Conservation (phyloP, 2,797 vertebrate species). For the Brachymystax lenok region DNA sequence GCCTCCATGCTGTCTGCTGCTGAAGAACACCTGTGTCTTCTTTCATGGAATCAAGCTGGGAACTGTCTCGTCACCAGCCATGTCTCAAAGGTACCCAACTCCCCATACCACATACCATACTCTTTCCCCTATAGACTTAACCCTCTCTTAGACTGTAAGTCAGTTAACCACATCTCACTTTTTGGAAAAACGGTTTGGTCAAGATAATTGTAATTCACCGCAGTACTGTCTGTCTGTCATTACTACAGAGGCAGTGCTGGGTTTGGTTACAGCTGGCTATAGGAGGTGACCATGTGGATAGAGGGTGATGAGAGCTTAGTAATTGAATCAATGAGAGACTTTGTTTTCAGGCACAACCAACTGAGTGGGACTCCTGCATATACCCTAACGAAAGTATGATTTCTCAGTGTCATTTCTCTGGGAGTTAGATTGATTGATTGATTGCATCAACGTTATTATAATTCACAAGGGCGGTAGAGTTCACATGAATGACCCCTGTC, state of each 20-base stretch:
- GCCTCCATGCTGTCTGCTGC: neutral
- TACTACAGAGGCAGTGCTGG: no score
- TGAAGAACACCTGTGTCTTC: constrained; percentile 2
- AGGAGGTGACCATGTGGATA: neutral
- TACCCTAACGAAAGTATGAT: no score
- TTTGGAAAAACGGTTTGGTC: neutral
- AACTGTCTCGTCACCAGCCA: neutral
- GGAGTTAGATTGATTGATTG: neutral
- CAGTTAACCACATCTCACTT: neutral
- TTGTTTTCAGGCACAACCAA: neutral
- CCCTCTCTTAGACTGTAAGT: neutral
- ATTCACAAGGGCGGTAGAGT: neutral
- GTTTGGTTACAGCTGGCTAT: neutral
- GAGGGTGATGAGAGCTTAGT: neutral
- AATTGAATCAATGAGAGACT: constrained; percentile 10
- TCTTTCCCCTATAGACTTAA: neutral
- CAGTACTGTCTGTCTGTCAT: neutral
- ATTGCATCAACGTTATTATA: neutral
- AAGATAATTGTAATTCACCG: neutral
- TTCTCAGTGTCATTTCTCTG: neutral
- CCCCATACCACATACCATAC: neutral
- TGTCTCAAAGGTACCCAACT: neutral
- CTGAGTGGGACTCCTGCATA: neutral
- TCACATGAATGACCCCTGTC: neutral
- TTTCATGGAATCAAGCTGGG: neutral